A percentile compares a stretch with the other conserved stretches of the same genome.
phyloP scores from a whole-genome alignment of 2,113 vertebrate genomes.

The Siniperca knerii region DNA sequence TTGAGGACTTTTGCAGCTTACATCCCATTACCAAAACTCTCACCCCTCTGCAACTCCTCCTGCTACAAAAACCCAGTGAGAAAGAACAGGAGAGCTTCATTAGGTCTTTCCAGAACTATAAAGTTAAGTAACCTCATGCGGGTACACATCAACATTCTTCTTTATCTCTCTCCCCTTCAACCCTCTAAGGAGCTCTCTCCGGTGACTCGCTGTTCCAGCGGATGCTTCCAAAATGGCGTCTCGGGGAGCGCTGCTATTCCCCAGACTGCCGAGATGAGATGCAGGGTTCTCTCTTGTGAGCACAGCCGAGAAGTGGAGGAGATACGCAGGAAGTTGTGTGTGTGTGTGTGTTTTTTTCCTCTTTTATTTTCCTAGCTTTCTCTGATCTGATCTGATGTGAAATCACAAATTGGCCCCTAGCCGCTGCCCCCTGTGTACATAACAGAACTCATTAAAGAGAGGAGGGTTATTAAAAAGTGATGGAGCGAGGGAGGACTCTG shows the following conservation, averaged over 20 bases:
- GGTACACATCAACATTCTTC: constrained; percentile 52
- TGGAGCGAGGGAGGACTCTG: constrained; percentile 75
- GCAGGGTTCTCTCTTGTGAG: constrained; percentile 64
- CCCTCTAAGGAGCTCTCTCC: constrained; percentile 62
- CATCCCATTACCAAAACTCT: constrained; percentile 42
- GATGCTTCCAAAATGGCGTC: constrained; percentile 78
- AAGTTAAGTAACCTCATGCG: constrained; percentile 65
- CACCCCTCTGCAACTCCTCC: constrained; percentile 21
- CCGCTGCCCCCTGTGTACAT: constrained; percentile 82
- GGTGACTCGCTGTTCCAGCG: constrained; percentile 71
- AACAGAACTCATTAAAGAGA: constrained; percentile 85
- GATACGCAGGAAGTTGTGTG: constrained; percentile 46
- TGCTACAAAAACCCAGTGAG: constrained; percentile 15
- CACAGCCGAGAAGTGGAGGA: constrained; percentile 46
- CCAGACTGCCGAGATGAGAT: constrained; percentile 72
- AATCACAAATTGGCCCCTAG: constrained; percentile 84
- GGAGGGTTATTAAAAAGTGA: constrained; percentile 85
- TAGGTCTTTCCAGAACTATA: constrained; percentile 46
- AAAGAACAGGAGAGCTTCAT: constrained; percentile 53
- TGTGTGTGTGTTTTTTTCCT: not conserved
- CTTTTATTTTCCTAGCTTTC: constrained; percentile 66
- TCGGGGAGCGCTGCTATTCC: constrained; percentile 72
- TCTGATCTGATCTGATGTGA: constrained; percentile 82
- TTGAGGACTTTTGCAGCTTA: constrained; percentile 24
- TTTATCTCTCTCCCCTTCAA: constrained; percentile 36